A percentile compares a stretch with the other conserved stretches of the same genome.
phyloP scores from a whole-genome alignment of 2,888 invertebrate species.

The Diachrysia chrysitis region DNA sequence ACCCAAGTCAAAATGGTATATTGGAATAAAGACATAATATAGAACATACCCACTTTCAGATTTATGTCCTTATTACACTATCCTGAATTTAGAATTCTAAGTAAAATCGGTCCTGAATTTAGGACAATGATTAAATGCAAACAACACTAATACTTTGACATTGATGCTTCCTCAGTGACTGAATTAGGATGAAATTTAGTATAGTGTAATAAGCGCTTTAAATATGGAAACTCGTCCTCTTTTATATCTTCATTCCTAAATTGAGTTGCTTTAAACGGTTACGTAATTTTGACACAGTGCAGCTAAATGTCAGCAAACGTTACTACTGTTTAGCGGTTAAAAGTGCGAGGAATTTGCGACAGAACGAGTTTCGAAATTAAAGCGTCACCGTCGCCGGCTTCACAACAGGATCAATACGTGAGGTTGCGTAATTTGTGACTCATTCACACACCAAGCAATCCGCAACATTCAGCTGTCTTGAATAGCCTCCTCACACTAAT shows the following conservation, averaged over 20 bases:
- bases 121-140: no score
- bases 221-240: not conserved
- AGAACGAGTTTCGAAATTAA: constrained; percentile 52
- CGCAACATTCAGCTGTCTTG: constrained; percentile 47
- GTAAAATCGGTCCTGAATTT: no score
- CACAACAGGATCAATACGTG: constrained; percentile 54
- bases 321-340: constrained; percentile 34
- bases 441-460: constrained; percentile 52
- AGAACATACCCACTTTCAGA: no score
- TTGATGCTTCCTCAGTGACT: no score
- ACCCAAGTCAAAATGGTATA: not conserved
- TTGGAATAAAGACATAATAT: no score
- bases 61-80: no score
- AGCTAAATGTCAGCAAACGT: constrained; percentile 39
- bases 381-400: constrained; percentile 24
- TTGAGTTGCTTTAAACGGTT: constrained; percentile 28
- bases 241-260: not conserved
- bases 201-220: no score
- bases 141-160: no score
- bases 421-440: constrained; percentile 58
- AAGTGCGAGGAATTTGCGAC: constrained; percentile 38
- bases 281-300: constrained; percentile 43
- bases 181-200: no score
- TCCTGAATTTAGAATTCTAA: no score
- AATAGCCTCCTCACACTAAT: constrained; percentile 35